phyloP scores from a whole-genome alignment of 53 echinoderm and acorn worm genomes.

The Actinopyga echinites region DNA sequence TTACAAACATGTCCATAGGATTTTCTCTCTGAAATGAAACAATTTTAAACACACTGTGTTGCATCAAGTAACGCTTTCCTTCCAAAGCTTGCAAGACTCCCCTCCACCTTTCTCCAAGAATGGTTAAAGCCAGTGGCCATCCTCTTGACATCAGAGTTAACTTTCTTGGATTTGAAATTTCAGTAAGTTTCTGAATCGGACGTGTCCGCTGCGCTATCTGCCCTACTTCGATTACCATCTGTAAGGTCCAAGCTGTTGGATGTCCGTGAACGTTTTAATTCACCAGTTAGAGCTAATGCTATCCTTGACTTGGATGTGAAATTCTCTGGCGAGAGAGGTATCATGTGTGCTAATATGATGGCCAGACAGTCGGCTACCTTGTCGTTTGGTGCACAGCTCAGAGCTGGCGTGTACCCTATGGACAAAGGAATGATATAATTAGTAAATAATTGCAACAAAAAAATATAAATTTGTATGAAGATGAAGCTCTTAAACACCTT shows the following conservation, averaged over 20 bases:
- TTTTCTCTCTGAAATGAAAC: too few relatives aligned
- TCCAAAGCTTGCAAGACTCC: too few relatives aligned
- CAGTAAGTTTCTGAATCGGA: constrained; percentile 98
- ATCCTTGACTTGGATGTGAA: constrained; percentile 91
- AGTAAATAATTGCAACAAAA: not conserved
- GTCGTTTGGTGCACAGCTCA: constrained; percentile 94
- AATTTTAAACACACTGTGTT: too few relatives aligned
- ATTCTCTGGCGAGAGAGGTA: constrained; percentile 93
- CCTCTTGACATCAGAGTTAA: too few relatives aligned
- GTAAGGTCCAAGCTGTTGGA: constrained; percentile 87
- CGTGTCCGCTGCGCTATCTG: constrained; percentile 91
- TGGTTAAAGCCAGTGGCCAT: too few relatives aligned
- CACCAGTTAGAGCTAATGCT: constrained; percentile 89
- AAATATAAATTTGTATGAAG: not conserved
- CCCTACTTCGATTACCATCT: constrained; percentile 84
- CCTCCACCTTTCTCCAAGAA: too few relatives aligned
- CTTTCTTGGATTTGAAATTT: not conserved
- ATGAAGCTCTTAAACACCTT: not conserved
- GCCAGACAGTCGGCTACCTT: constrained; percentile 97
- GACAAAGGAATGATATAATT: constrained; percentile 1
- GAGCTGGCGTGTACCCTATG: constrained; percentile 94
- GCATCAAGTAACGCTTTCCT: too few relatives aligned
- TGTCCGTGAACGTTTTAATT: constrained; percentile 71
- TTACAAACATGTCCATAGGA: too few relatives aligned
- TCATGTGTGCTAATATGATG: constrained; percentile 98